phyloP scores from a whole-genome alignment of 1,140 invertebrate genomes.

The Caenorhabditis brenneri region DNA sequence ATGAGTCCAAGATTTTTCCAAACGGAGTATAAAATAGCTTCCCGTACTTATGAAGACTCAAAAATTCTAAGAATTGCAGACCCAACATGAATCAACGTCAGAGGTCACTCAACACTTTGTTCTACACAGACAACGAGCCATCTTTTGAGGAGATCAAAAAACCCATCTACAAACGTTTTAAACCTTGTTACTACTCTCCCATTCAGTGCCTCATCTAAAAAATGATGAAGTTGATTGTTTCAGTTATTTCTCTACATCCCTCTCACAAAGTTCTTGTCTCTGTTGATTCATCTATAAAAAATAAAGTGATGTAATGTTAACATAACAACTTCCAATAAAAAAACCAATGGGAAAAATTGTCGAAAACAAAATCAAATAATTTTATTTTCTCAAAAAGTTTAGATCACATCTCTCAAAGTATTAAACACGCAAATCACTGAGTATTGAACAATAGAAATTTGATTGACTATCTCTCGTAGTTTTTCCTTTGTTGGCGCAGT shows the following conservation, averaged over 20 bases:
- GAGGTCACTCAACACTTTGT: not conserved
- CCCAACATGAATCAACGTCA: conserved; percentile 13
- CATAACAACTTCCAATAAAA: not conserved
- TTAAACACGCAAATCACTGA: conserved; percentile 47
- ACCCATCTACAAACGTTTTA: conserved; percentile 37
- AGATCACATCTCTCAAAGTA: conserved; percentile 46
- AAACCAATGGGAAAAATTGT: too few relatives aligned
- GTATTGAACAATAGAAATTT: conserved; percentile 52
- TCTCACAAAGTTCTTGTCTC: not conserved
- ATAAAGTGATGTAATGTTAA: conserved; percentile 14
- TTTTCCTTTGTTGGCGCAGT: not conserved
- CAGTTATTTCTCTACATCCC: not conserved
- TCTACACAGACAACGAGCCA: not conserved
- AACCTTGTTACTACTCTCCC: conserved; percentile 31
- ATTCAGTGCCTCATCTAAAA: conserved; percentile 36
- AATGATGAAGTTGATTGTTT: not conserved
- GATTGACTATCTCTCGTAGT: conserved; percentile 26
- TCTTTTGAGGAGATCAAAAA: not conserved
- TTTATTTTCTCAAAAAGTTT: not conserved
- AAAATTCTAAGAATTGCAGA: not conserved
- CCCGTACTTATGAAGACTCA: not conserved
- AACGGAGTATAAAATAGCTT: too few relatives aligned
- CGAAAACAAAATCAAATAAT: not conserved
- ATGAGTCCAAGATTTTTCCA: too few relatives aligned
- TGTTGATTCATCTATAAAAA: not conserved